Percentiles rank a stretch among this genome's conserved stretches.
phyloP scores from a whole-genome alignment of 2,797 vertebrate genomes.

The Bovichtus diacanthus region DNA sequence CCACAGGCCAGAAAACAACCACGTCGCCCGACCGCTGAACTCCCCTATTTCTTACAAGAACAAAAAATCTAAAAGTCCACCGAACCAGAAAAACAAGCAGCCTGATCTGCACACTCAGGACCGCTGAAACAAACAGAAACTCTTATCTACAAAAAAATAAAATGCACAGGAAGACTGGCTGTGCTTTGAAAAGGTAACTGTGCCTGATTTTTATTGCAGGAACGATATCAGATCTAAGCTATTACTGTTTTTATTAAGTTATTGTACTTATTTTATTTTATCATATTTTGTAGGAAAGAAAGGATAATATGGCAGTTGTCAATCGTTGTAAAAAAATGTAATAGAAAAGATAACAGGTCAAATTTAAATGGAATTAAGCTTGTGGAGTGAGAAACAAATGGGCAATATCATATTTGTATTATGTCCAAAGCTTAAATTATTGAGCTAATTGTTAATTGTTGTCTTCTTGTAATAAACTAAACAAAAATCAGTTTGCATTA shows the following conservation, averaged over 20 bases:
- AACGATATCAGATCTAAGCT: background rate
- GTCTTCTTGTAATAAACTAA: background rate
- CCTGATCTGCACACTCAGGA: slow-evolving; percentile 37
- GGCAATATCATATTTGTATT: background rate
- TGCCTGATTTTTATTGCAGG: slow-evolving; percentile 4
- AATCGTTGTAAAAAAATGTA: background rate
- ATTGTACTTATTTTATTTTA: background rate
- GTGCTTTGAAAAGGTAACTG: slow-evolving; percentile 1
- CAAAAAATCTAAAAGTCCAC: slow-evolving; percentile 60
- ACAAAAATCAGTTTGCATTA: background rate
- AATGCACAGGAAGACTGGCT: slow-evolving; percentile 18
- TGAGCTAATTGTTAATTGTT: background rate
- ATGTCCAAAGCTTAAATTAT: background rate
- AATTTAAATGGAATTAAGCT: background rate
- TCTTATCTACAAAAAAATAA: slow-evolving; percentile 21
- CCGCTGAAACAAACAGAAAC: slow-evolving; percentile 40
- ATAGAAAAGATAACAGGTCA: background rate
- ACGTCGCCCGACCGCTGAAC: slow-evolving; percentile 45
- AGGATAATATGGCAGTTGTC: background rate
- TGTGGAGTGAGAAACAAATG: background rate
- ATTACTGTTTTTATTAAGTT: background rate
- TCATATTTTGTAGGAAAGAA: background rate
- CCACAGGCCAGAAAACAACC: slow-evolving; percentile 76
- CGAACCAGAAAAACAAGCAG: slow-evolving; percentile 59
- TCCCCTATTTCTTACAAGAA: slow-evolving; percentile 44